Evolutionary conservation across 2,113 vertebrate genomes (phyloP).

Genomic region (Dendrocopos noguchii): DNA sequence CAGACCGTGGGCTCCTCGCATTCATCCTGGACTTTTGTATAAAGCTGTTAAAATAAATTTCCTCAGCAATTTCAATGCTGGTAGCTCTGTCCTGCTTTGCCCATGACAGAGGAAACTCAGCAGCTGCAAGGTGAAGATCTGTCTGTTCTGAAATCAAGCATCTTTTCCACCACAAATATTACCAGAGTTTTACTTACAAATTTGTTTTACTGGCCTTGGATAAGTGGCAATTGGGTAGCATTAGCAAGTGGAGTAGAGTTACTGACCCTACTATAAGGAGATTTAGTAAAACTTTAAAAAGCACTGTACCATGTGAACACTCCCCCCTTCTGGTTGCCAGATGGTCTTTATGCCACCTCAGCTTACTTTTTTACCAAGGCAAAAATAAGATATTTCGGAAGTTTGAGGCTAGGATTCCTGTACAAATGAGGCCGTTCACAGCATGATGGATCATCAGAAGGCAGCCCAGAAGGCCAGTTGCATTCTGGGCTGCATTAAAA

Average conservation of each 20-base stretch:
- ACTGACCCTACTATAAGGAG: background rate
- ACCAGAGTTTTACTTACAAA: background rate
- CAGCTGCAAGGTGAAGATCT: constrained; percentile 67
- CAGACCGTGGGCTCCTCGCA: background rate
- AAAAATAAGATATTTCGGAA: background rate
- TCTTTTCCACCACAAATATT: background rate
- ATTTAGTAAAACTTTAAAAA: background rate
- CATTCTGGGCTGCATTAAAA: too few relatives aligned
- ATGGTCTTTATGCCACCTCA: background rate
- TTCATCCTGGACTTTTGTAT: constrained; percentile 72
- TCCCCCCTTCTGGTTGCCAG: background rate
- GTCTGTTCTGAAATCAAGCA: background rate
- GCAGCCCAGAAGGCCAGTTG: too few relatives aligned
- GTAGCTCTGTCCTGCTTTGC: constrained; percentile 79
- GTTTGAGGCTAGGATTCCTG: background rate
- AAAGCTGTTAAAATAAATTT: constrained; percentile 64
- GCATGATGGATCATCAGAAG: background rate
- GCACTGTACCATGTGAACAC: background rate
- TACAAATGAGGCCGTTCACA: fast-evolving
- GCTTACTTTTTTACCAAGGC: background rate
- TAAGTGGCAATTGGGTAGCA: background rate
- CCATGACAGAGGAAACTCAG: constrained; percentile 73
- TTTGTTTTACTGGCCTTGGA: background rate
- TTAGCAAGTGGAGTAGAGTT: background rate
- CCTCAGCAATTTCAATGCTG: constrained; percentile 72